A percentile compares a stretch with the other conserved stretches of the same genome.
These are phyloP conservation scores for Lepidochrysops patricia DNA, from an alignment of 2,888 invertebrate genomes.

Conservation along the genomic window DNA sequence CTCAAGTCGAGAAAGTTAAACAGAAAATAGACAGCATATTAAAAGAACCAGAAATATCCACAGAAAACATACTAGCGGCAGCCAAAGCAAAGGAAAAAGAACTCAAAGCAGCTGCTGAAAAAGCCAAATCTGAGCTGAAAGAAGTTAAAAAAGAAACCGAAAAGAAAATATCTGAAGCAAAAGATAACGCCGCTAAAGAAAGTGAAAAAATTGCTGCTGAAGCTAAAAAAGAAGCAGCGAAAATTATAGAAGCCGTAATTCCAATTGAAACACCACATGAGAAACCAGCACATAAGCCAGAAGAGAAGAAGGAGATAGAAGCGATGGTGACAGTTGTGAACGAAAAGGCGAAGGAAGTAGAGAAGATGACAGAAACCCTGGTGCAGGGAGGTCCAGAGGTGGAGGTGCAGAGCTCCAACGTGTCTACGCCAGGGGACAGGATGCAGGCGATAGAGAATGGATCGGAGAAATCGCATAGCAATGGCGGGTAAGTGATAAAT, in stretches of 20 bases:
- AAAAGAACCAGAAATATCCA: slow-evolving; percentile 63
- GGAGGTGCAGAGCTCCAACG: slow-evolving; percentile 76
- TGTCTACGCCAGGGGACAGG: slow-evolving; percentile 52
- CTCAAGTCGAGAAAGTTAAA: slow-evolving; percentile 62
- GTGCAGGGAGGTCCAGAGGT: slow-evolving; percentile 75
- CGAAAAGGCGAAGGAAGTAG: slow-evolving; percentile 47
- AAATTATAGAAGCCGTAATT: slow-evolving; percentile 64
- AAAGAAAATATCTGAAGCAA: slow-evolving; percentile 40
- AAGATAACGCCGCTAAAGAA: slow-evolving; percentile 44
- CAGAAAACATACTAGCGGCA: slow-evolving; percentile 55
- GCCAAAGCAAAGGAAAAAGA: slow-evolving; percentile 33
- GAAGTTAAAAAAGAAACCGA: slow-evolving; percentile 40
- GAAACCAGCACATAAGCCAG: background rate
- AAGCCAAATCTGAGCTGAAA: slow-evolving; percentile 41
- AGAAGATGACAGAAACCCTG: slow-evolving; percentile 57
- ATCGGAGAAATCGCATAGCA: slow-evolving; percentile 60
- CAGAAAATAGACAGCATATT: slow-evolving; percentile 66
- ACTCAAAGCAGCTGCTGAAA: slow-evolving; percentile 39
- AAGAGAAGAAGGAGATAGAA: slow-evolving; percentile 38
- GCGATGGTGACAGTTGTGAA: slow-evolving; percentile 60
- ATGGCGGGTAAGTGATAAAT: slow-evolving; percentile 57
- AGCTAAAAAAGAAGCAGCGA: slow-evolving; percentile 54
- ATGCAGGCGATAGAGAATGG: slow-evolving; percentile 44
- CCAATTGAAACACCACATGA: slow-evolving; percentile 58
- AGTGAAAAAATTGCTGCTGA: slow-evolving; percentile 43